Evolutionary conservation across 2,113 vertebrate genomes (phyloP).

Genomic region (Telmatochromis brachygnathus): DNA sequence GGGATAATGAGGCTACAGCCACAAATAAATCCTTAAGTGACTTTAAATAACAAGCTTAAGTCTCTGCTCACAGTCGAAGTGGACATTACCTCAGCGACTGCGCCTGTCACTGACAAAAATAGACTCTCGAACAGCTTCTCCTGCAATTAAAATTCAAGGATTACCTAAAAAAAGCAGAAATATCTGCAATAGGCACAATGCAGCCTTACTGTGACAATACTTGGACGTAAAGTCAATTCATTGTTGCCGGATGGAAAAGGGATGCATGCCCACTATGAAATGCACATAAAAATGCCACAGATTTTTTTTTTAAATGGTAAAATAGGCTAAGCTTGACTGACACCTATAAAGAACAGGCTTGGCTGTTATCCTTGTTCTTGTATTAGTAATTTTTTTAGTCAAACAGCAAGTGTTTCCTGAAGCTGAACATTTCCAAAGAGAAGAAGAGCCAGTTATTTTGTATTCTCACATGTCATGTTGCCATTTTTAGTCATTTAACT

Average conservation of each 20-base stretch:
- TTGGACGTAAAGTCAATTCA: not conserved
- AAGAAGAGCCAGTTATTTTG: not conserved
- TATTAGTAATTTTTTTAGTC: not conserved
- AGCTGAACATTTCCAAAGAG: not conserved
- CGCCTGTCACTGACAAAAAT: not conserved
- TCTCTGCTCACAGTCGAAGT: slow-evolving; percentile 28
- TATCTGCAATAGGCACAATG: slow-evolving; percentile 25
- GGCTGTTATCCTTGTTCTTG: slow-evolving; percentile 3
- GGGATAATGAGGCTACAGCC: slow-evolving; percentile 35
- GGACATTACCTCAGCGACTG: slow-evolving; percentile 39
- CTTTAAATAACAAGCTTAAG: slow-evolving; percentile 66
- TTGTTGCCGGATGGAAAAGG: slow-evolving; percentile 2
- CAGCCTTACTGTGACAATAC: slow-evolving; percentile 3
- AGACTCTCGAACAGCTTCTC: not conserved
- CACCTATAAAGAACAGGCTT: slow-evolving; percentile 30
- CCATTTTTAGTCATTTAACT: not conserved
- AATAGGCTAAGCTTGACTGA: slow-evolving; percentile 57
- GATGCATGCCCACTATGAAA: slow-evolving; percentile 8
- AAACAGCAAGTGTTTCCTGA: not conserved
- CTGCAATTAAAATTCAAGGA: slow-evolving; percentile 22
- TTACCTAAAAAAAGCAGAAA: slow-evolving; percentile 43
- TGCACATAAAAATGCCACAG: slow-evolving; percentile 12
- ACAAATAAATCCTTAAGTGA: slow-evolving; percentile 49
- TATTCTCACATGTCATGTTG: not conserved
- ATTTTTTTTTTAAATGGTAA: not conserved